Base-by-base conservation (phyloP, 2,113 vertebrate genomes). In the Chaetodon auriga region DNA sequence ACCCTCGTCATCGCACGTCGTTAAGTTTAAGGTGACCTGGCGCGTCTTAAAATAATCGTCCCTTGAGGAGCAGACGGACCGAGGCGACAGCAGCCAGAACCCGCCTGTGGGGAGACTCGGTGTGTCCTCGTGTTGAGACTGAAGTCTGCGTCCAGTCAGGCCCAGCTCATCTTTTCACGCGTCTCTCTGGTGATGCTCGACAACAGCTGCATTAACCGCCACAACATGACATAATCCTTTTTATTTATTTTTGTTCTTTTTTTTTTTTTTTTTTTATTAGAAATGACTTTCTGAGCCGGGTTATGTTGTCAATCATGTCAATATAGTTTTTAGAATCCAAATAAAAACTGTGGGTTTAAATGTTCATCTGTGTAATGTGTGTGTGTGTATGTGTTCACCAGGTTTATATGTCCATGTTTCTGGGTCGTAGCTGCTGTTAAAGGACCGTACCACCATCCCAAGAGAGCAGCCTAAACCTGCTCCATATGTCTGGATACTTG, bases 241-340 rank as follows among this genome's bases (percentile, higher is more conserved):
- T 90, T 84, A 81, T 93, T 91, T 91, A 87, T 93, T 87, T 90
- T 61, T 83, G 61, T 77, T 53, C 38, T 58, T 74, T 77, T 61
- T 87, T 90, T 61, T 83, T 55, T 77, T 53, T 30, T 58, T 74
- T 77, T 61, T 75, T 64, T 43, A 75, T 81, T 89, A 89, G 90
- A 83, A 80, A 87, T 68, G 35, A 90, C 70, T 69, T 89, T 80
- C 92, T 93, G 90, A 93, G 92, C 90, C 88, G 84, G 85, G 87
- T 92, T 92, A 77, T 90, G 85, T 89, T 94, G 86, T 94, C 90
- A 93, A 92, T 93, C 93, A 93, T 94, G 94, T 93, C 84, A 80
- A 83, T 90, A 78, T 91, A 93, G 91, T 92, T 92, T 95, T 90
- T 94, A 94, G 90, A 90, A 89, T 95, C 88, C 90, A 90, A 95